Percentiles rank a stretch among this genome's conserved stretches.
Evolutionary conservation across 2,888 invertebrate species (phyloP).

Genomic region (Flabesymbios commensalis): DNA sequence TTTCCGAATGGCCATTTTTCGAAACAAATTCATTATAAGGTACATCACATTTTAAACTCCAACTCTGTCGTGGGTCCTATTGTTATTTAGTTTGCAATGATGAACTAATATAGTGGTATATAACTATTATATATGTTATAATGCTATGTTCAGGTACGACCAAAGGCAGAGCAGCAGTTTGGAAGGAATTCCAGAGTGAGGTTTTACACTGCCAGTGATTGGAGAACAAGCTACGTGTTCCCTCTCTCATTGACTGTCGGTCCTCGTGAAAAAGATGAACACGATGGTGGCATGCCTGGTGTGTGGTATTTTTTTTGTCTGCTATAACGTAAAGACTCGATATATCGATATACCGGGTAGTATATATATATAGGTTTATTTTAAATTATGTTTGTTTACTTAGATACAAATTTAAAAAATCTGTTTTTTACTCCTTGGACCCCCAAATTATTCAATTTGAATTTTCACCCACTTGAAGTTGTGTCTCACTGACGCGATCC

Average conservation of each 20-base stretch:
- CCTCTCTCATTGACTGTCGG: slow-evolving; percentile 71
- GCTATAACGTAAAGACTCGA: neutral
- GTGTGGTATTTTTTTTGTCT: slow-evolving; percentile 41
- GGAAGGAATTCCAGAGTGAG: neutral
- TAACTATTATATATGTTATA: too few species aligned
- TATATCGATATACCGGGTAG: neutral
- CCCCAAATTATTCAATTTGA: too few species aligned
- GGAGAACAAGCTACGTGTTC: slow-evolving; percentile 74
- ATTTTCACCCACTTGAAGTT: too few species aligned
- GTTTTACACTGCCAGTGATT: slow-evolving; percentile 50
- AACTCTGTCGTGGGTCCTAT: too few species aligned
- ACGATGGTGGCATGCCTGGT: slow-evolving; percentile 71
- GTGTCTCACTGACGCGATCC: too few species aligned
- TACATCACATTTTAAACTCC: too few species aligned
- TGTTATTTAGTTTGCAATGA: too few species aligned
- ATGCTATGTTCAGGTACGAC: slow-evolving; percentile 9
- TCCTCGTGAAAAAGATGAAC: slow-evolving; percentile 67
- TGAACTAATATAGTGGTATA: too few species aligned
- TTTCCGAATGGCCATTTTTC: too few species aligned
- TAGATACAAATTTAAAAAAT: too few species aligned
- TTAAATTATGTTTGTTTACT: neutral
- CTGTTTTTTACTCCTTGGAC: too few species aligned
- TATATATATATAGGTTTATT: neutral
- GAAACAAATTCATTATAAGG: too few species aligned
- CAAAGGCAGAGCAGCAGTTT: neutral